Evolutionary conservation across 2,888 invertebrate species (phyloP).

Genomic region (Pseudoips prasinana): DNA sequence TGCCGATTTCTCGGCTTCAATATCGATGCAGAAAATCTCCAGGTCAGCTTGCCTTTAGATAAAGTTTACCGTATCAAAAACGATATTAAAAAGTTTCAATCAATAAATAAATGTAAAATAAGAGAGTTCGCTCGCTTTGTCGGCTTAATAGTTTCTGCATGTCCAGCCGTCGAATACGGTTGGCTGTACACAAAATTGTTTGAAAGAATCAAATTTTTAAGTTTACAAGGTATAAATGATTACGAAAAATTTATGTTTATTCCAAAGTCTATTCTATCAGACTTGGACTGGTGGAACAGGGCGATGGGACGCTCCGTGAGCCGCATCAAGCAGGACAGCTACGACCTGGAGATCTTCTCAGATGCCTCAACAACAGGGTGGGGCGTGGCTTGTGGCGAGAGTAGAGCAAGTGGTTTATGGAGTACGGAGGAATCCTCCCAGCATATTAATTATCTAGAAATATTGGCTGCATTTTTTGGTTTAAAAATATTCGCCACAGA

Average conservation of each 20-base stretch:
- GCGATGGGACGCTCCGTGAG: background rate
- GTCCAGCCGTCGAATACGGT: constrained; percentile 2
- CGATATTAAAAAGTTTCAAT: background rate
- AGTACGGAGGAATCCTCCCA: constrained; percentile 1
- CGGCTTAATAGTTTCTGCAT: background rate
- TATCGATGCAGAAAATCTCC: background rate
- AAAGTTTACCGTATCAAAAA: background rate
- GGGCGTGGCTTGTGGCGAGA: constrained; percentile 3
- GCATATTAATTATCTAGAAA: constrained; percentile 14
- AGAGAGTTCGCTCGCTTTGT: constrained; percentile 2
- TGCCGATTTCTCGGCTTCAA: too few relatives aligned
- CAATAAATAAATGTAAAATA: constrained; percentile 2
- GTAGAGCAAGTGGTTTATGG: too few relatives aligned
- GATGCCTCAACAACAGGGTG: too few relatives aligned
- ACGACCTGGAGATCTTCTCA: background rate
- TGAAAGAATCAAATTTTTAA: constrained; percentile 2
- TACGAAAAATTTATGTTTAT: constrained; percentile 1
- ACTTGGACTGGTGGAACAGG: constrained; percentile 2
- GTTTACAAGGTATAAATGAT: background rate
- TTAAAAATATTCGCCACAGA: constrained; percentile 2
- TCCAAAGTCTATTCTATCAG: background rate
- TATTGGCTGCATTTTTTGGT: constrained; percentile 2
- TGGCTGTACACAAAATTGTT: constrained; percentile 1
- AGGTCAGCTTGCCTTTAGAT: background rate
- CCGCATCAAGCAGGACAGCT: background rate